A percentile compares a stretch with the other conserved stretches of the same genome.
Conservation (phyloP, 2,888 invertebrate species). For the Belgica antarctica region DNA sequence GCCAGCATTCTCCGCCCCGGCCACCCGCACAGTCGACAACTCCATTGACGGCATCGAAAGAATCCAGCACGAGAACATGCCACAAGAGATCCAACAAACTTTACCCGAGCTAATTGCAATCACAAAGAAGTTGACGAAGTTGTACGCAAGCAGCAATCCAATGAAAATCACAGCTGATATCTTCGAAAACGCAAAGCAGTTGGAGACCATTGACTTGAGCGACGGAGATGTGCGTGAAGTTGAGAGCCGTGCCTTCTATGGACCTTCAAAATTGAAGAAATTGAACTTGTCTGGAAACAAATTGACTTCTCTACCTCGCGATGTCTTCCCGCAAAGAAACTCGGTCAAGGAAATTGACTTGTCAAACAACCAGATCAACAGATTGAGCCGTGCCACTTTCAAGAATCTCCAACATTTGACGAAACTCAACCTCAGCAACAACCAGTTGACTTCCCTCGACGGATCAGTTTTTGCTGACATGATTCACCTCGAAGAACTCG, state of each 20-base stretch:
- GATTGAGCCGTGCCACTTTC: constrained; percentile 16
- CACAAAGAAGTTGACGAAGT: constrained; percentile 35
- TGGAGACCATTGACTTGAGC: constrained; percentile 37
- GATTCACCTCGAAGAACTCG: constrained; percentile 32
- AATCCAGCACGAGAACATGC: constrained; percentile 30
- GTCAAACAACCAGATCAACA: constrained; percentile 22
- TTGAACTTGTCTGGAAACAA: constrained; percentile 32
- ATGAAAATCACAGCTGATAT: constrained; percentile 37
- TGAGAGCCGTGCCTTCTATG: constrained; percentile 20
- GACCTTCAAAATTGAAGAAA: constrained; percentile 36
- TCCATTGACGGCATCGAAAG: constrained; percentile 16
- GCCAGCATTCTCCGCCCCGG: background rate
- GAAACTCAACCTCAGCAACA: constrained; percentile 36
- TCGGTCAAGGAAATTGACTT: constrained; percentile 33
- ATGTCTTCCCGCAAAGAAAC: constrained; percentile 19
- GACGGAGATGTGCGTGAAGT: constrained; percentile 27
- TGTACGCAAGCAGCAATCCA: constrained; percentile 9
- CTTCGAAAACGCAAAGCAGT: background rate
- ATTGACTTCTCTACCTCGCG: constrained; percentile 2
- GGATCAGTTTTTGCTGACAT: constrained; percentile 29
- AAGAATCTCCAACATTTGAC: constrained; percentile 23
- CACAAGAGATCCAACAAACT: constrained; percentile 17
- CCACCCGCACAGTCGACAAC: constrained; percentile 19
- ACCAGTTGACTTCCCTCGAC: constrained; percentile 18
- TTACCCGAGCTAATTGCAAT: constrained; percentile 26